Evolutionary conservation across 2,113 vertebrate species (phyloP).

Genomic region (Dryoscopus gambensis): DNA sequence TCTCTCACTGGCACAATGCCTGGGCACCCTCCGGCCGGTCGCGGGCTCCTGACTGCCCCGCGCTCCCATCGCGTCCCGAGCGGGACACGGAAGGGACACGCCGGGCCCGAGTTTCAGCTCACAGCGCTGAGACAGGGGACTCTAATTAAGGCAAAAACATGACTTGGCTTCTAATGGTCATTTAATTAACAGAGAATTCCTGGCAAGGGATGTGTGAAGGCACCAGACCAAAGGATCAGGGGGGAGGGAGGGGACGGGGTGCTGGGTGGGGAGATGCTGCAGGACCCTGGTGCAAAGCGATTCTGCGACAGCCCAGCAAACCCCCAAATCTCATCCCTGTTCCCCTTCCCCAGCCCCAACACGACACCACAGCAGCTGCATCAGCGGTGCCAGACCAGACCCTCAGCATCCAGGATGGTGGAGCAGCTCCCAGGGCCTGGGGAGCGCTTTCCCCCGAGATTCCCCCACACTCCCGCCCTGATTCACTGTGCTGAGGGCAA

Average conservation of each 20-base stretch:
- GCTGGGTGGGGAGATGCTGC: neutral
- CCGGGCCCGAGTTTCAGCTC: neutral
- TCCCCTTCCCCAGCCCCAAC: neutral
- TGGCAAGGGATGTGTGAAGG: neutral
- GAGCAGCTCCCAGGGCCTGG: neutral
- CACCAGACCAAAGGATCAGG: neutral
- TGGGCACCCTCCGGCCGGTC: fast-evolving
- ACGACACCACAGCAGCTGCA: neutral
- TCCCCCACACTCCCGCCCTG: neutral
- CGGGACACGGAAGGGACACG: fast-evolving
- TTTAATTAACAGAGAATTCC: constrained; percentile 15
- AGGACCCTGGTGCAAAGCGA: neutral
- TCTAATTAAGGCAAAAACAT: constrained; percentile 15
- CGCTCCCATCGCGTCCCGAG: fast-evolving
- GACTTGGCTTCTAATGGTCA: constrained; percentile 9
- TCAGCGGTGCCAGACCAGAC: fast-evolving
- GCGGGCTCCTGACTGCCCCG: fast-evolving
- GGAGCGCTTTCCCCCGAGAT: fast-evolving
- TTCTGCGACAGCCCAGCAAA: neutral
- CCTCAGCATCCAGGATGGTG: neutral
- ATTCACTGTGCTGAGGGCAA: neutral
- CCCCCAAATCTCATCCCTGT: fast-evolving
- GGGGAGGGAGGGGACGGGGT: neutral
- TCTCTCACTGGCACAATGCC: fast-evolving
- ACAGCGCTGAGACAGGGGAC: neutral